A percentile compares a stretch with the other conserved stretches of the same genome.
phyloP scores from a whole-genome alignment of 2,888 invertebrate species.

The Callimorpha dominula region DNA sequence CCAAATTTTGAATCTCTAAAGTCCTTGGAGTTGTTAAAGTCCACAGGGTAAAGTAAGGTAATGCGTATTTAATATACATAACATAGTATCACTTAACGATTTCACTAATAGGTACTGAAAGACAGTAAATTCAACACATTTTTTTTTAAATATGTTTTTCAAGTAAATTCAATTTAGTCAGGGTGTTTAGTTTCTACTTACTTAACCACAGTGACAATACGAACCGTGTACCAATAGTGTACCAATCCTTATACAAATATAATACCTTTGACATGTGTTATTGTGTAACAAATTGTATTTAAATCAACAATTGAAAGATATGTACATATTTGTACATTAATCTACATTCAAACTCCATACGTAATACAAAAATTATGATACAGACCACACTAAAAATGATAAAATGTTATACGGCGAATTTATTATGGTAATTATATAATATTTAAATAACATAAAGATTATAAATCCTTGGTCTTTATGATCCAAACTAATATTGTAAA shows the following conservation, averaged over 20 bases:
- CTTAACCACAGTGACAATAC: neutral
- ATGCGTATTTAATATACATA: no score
- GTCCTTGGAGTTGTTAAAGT: no score
- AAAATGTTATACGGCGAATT: neutral
- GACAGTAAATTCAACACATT: no score
- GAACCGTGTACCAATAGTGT: neutral
- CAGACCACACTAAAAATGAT: neutral
- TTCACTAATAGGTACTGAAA: no score
- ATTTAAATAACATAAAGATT: neutral
- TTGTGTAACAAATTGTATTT: neutral
- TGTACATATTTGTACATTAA: neutral
- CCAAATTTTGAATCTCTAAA: no score
- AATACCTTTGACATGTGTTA: neutral
- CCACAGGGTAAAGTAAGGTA: no score
- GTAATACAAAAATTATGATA: conserved; percentile 3
- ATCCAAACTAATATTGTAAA: neutral
- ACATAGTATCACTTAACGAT: no score
- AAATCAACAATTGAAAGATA: neutral
- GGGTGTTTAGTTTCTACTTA: neutral
- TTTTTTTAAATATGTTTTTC: neutral
- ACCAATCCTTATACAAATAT: neutral
- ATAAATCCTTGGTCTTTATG: neutral
- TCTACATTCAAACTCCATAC: neutral
- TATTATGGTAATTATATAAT: neutral
- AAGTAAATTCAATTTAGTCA: neutral